These are phyloP conservation scores for Psephotus haematonotus DNA, from an alignment of 2,113 vertebrate species.

Conservation along the genomic window DNA sequence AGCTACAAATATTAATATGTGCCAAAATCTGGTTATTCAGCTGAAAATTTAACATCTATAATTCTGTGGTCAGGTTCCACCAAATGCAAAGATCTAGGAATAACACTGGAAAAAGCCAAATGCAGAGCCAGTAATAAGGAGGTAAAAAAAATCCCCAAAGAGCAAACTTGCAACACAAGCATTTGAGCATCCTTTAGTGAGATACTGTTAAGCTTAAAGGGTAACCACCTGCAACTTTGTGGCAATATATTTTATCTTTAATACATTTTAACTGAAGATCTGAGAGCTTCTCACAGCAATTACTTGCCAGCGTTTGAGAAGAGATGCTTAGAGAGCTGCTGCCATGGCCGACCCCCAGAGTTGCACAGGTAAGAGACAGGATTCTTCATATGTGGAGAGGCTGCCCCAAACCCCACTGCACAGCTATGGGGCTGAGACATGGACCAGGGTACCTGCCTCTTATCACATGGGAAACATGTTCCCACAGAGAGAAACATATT, in stretches of 20 bases:
- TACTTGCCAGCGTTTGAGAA: background rate
- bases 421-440: accelerated
- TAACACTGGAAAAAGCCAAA: background rate
- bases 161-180: background rate
- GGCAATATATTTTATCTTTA: background rate
- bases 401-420: background rate
- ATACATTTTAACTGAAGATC: background rate
- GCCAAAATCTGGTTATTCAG: background rate
- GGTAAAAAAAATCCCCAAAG: background rate
- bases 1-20: background rate
- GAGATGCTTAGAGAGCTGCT: background rate
- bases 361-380: accelerated
- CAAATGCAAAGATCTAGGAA: background rate
- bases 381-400: accelerated
- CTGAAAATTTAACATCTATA: background rate
- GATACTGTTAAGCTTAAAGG: background rate
- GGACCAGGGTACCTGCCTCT: background rate
- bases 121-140: background rate
- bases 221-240: background rate
- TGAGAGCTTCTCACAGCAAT: background rate
- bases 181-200: background rate
- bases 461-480: background rate
- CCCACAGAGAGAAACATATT: background rate
- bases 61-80: background rate
- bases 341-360: accelerated